phyloP scores from a whole-genome alignment of 1,140 invertebrate species.

The Pseudobourletiella spinata region DNA sequence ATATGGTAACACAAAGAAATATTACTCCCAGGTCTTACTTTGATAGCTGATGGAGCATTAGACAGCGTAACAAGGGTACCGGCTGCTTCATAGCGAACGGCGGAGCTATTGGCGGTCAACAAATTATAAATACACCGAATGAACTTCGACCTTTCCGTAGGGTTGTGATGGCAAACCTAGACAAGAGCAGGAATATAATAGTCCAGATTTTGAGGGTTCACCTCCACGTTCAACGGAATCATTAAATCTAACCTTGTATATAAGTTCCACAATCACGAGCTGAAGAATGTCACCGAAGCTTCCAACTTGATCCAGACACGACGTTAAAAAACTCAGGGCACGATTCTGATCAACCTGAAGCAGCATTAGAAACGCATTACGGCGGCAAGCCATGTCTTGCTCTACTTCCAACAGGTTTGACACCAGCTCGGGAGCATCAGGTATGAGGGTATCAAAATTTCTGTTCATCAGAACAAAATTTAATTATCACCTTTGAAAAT shows the following conservation, averaged over 20 bases:
- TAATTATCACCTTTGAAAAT: neutral
- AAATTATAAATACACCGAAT: constrained; percentile 98
- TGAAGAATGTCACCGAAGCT: constrained; percentile 97
- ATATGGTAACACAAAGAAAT: too few species aligned
- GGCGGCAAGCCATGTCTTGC: constrained; percentile 97
- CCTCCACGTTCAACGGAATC: too few species aligned
- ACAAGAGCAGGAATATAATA: constrained; percentile 6
- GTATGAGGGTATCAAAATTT: constrained; percentile 97
- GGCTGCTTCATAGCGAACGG: constrained; percentile 96
- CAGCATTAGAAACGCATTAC: constrained; percentile 98
- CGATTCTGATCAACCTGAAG: constrained; percentile 91
- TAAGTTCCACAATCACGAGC: constrained; percentile 96
- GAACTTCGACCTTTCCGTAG: constrained; percentile 89
- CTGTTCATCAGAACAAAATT: constrained; percentile 45
- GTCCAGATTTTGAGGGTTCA: neutral
- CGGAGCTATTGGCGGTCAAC: constrained; percentile 88
- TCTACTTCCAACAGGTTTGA: constrained; percentile 90
- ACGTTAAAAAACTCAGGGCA: constrained; percentile 84
- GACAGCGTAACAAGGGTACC: constrained; percentile 99
- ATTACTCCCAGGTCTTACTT: constrained; percentile 47
- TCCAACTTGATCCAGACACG: constrained; percentile 88
- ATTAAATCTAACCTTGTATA: constrained; percentile 81
- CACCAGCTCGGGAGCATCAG: constrained; percentile 95
- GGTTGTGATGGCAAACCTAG: constrained; percentile 91
- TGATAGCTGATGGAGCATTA: constrained; percentile 90